phyloP scores from a whole-genome alignment of 2,113 vertebrate genomes.

The Nettapus auritus region DNA sequence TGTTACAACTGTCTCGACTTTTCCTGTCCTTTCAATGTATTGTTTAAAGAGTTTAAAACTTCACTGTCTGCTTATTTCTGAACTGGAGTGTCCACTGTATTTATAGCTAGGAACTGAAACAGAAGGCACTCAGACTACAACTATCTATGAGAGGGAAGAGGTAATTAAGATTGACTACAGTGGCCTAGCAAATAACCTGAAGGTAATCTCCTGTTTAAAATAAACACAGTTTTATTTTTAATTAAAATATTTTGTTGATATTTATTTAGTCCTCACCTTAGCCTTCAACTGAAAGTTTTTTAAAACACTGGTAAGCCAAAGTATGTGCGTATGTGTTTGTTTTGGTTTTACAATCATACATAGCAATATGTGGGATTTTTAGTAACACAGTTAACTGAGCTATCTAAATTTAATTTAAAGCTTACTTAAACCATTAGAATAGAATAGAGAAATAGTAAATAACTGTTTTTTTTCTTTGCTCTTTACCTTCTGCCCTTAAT shows the following conservation, averaged over 20 bases:
- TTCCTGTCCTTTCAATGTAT: background rate
- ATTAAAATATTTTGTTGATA: background rate
- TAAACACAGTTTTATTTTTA: background rate
- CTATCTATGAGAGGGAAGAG: constrained; percentile 86
- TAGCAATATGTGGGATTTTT: background rate
- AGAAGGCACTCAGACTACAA: constrained; percentile 69
- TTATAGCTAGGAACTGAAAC: constrained; percentile 81
- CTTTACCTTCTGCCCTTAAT: background rate
- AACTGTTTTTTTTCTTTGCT: background rate
- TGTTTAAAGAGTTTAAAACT: background rate
- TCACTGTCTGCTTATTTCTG: background rate
- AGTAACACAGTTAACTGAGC: background rate
- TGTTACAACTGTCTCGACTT: background rate
- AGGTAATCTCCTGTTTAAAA: constrained; percentile 69
- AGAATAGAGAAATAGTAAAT: background rate
- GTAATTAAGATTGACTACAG: constrained; percentile 88
- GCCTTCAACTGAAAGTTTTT: background rate
- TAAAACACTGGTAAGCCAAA: background rate
- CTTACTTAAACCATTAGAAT: background rate
- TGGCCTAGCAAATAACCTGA: constrained; percentile 70
- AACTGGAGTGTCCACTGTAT: background rate
- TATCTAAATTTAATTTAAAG: background rate
- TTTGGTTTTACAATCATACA: rapidly evolving
- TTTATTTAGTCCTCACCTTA: background rate
- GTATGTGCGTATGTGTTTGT: background rate